Percentiles rank a stretch among this genome's conserved stretches.
phyloP scores from a whole-genome alignment of 2,797 vertebrate species.

The Oryzias sinensis region DNA sequence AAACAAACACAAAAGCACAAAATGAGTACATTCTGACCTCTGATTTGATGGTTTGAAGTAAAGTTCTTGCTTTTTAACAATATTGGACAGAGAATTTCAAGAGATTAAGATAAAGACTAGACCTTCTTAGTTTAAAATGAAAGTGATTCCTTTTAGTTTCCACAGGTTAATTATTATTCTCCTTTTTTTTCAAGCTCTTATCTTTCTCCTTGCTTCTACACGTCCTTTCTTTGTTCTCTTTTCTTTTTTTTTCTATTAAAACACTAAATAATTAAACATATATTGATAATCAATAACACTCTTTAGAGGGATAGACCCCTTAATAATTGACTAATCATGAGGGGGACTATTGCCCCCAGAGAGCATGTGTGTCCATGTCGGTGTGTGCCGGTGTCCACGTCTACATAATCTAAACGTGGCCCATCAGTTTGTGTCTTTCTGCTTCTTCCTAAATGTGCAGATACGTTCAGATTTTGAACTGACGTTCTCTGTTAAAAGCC shows the following conservation, averaged over 20 bases:
- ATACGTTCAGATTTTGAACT: constrained; percentile 30
- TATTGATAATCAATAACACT: constrained; percentile 87
- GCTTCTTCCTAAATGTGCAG: no score
- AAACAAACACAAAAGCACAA: no score
- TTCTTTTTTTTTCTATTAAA: constrained; percentile 73
- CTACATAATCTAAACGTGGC: not conserved
- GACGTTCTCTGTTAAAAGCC: constrained; percentile 58
- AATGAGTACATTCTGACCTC: no score
- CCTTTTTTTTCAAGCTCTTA: not conserved
- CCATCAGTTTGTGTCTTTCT: no score
- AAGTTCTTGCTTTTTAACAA: no score
- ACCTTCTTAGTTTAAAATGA: no score
- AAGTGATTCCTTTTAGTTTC: no score
- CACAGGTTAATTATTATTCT: no score
- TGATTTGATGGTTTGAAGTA: no score
- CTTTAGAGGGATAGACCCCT: constrained; percentile 88
- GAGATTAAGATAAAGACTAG: no score
- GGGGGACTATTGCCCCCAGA: constrained; percentile 66
- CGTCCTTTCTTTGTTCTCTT: not conserved
- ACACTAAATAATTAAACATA: constrained; percentile 91
- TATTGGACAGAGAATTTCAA: no score
- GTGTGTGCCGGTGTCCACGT: not conserved
- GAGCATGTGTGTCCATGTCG: constrained; percentile 4
- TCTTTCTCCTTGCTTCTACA: constrained; percentile 62
- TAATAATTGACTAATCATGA: constrained; percentile 93